phyloP scores from a whole-genome alignment of 1,140 invertebrate species.

The Manduca sexta region DNA sequence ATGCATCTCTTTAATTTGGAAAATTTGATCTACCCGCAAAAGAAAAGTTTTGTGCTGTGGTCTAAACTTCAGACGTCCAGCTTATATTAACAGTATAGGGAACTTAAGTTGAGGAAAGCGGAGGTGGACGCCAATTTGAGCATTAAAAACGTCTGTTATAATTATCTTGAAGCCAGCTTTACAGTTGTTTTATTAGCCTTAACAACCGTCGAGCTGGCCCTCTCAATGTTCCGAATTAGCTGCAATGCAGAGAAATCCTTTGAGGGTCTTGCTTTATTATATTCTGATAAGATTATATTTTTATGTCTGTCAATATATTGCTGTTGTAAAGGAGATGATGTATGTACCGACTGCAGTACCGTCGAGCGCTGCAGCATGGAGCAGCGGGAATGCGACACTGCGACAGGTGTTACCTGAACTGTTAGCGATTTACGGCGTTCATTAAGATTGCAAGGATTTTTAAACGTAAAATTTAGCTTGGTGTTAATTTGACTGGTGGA shows the following conservation, averaged over 20 bases:
- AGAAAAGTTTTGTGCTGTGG: no score
- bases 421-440: constrained; percentile 19
- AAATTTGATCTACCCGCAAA: no score
- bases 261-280: no score
- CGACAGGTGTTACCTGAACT: constrained; percentile 15
- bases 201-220: constrained; percentile 6
- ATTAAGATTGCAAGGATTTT: constrained; percentile 21
- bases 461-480: no score
- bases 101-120: constrained; percentile 2
- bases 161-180: constrained; percentile 16
- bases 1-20: no score
- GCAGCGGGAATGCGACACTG: constrained; percentile 5
- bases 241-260: constrained; percentile 21
- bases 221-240: constrained; percentile 11
- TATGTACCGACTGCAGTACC: constrained; percentile 1
- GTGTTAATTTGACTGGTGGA: no score
- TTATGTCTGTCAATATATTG: no score
- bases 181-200: constrained; percentile 16
- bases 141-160: constrained; percentile 25
- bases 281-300: no score
- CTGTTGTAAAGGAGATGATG: not conserved
- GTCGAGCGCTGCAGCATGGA: no score
- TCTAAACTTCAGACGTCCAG: not conserved
- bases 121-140: constrained; percentile 11
- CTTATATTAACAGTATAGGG: constrained; percentile 17